These are phyloP conservation scores for Thryonomys swinderianus DNA, from an alignment of 2,113 vertebrate genomes.

Conservation along the genomic window DNA sequence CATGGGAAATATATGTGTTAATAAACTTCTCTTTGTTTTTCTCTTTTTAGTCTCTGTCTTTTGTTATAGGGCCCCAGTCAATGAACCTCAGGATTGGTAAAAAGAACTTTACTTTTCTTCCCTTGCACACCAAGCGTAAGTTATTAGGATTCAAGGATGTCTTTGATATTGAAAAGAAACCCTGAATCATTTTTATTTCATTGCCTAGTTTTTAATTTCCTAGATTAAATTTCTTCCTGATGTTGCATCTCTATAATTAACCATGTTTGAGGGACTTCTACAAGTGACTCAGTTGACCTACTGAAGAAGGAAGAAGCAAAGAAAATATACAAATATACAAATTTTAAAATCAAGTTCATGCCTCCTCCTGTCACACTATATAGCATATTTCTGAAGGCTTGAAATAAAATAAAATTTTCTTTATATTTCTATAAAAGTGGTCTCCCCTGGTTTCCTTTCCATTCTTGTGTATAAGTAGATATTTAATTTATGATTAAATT, in stretches of 20 bases:
- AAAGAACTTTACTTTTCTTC: not conserved
- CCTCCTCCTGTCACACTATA: not conserved
- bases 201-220: constrained; percentile 11
- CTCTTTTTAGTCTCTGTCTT: not conserved
- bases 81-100: not conserved
- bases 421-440: not conserved
- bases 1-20: not conserved
- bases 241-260: not conserved
- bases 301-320: constrained; percentile 18
- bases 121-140: not conserved
- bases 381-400: not conserved
- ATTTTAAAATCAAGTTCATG: constrained; percentile 21
- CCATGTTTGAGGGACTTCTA: not conserved
- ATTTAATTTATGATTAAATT: constrained; percentile 3
- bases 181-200: not conserved
- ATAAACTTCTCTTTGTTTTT: not conserved
- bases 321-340: not conserved
- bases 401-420: constrained; percentile 43
- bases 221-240: not conserved
- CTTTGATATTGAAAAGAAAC: not conserved
- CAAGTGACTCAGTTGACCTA: not conserved
- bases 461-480: not conserved
- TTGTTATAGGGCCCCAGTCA: not conserved
- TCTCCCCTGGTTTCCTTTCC: not conserved
- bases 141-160: not conserved